These are phyloP conservation scores for Rhizomys pruinosus DNA, from an alignment of 2,113 vertebrate genomes.

Conservation along the genomic window DNA sequence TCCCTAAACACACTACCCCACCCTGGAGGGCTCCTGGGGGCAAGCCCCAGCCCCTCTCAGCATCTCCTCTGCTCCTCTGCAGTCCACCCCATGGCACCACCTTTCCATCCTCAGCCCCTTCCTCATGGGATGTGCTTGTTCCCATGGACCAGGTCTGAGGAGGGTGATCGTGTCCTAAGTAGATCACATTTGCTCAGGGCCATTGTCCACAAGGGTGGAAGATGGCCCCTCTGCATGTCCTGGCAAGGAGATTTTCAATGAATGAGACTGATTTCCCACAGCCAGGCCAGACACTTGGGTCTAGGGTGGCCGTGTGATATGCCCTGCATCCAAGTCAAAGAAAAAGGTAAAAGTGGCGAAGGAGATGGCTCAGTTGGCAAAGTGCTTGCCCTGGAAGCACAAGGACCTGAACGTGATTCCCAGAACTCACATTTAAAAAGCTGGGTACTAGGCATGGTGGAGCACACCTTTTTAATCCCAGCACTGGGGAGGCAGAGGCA, in stretches of 20 bases:
- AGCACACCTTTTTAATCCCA: too few species aligned
- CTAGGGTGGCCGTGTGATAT: rapidly evolving
- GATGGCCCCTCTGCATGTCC: rapidly evolving
- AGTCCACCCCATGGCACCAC: rapidly evolving
- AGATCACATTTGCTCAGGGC: background rate
- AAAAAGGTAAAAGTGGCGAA: too few species aligned
- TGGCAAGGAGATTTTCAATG: background rate
- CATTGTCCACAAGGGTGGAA: rapidly evolving
- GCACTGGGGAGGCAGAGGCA: background rate
- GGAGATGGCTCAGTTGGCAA: too few species aligned
- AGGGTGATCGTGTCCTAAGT: too few species aligned
- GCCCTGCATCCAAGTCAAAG: background rate
- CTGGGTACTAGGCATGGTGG: background rate
- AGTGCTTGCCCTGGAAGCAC: background rate
- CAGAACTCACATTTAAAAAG: background rate
- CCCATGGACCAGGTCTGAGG: rapidly evolving
- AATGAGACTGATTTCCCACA: background rate
- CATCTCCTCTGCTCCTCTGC: background rate
- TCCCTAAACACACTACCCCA: background rate
- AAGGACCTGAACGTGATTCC: background rate
- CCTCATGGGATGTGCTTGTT: background rate
- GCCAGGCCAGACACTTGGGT: background rate
- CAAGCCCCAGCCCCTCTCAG: background rate
- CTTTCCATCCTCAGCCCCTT: background rate
- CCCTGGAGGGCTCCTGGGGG: background rate